Evolutionary conservation across 35 echinoderm and acorn worm genomes (phyloP).

Genomic region (Chiridota heheva): DNA sequence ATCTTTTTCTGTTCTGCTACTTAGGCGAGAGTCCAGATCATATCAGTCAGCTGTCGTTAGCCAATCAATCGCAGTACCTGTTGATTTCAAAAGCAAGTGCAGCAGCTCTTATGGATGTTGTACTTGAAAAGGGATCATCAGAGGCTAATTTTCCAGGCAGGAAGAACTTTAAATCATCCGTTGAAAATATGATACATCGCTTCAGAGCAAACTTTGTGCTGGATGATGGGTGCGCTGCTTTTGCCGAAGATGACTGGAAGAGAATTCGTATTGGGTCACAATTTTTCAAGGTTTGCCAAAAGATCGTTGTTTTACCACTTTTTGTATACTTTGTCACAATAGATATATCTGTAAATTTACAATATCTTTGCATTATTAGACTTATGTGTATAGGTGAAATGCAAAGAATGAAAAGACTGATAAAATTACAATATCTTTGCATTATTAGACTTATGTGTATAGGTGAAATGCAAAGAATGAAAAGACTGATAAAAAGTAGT

Average conservation of each 20-base stretch:
- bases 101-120: neutral
- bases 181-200: constrained; percentile 64
- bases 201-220: constrained; percentile 93
- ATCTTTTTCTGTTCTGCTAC: neutral
- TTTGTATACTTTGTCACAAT: too few relatives aligned
- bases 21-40: neutral
- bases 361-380: too few relatives aligned
- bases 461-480: too few relatives aligned
- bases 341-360: too few relatives aligned
- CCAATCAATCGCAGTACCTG: constrained; percentile 62
- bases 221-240: constrained; percentile 41
- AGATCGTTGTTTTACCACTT: neutral
- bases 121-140: neutral
- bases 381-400: too few relatives aligned
- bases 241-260: constrained; percentile 86
- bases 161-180: neutral
- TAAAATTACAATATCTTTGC: too few relatives aligned
- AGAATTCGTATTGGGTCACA: constrained; percentile 61
- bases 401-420: too few relatives aligned
- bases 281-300: constrained; percentile 50
- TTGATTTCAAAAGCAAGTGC: constrained; percentile 22
- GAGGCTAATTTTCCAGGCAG: neutral
- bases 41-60: constrained; percentile 43
- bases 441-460: too few relatives aligned
- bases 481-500: too few relatives aligned